Conservation (phyloP, 2,113 vertebrate species). For the Excalfactoria chinensis region DNA sequence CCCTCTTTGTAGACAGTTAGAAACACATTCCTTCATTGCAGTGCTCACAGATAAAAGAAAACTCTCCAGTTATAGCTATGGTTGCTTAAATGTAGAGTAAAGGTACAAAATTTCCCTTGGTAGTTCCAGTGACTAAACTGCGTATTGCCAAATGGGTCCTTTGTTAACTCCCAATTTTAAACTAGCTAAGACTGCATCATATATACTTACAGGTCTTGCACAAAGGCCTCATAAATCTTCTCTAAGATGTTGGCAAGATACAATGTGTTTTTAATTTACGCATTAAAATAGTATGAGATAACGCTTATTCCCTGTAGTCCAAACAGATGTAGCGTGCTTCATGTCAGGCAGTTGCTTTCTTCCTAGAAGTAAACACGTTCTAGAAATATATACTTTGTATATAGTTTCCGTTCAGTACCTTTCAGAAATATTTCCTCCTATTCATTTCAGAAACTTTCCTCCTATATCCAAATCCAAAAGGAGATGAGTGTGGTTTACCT, state of each 20-base stretch:
- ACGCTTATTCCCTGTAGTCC: background rate
- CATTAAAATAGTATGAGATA: background rate
- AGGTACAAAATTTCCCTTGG: background rate
- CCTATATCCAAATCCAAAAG: background rate
- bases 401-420: background rate
- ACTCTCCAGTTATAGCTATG: background rate
- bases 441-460: background rate
- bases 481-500: background rate
- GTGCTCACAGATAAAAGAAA: background rate
- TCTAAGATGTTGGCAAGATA: background rate
- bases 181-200: background rate
- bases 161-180: background rate
- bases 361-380: background rate
- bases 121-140: background rate
- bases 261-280: background rate
- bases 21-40: background rate
- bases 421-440: background rate
- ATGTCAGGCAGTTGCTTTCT: background rate
- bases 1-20: background rate
- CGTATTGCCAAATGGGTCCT: background rate
- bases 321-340: background rate
- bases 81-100: background rate
- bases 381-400: background rate
- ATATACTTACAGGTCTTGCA: background rate
- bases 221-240: slow-evolving; percentile 31